A percentile compares a stretch with the other conserved stretches of the same genome.
phyloP scores from a whole-genome alignment of 1,140 invertebrate species.

The Drosophila tsacasi region DNA sequence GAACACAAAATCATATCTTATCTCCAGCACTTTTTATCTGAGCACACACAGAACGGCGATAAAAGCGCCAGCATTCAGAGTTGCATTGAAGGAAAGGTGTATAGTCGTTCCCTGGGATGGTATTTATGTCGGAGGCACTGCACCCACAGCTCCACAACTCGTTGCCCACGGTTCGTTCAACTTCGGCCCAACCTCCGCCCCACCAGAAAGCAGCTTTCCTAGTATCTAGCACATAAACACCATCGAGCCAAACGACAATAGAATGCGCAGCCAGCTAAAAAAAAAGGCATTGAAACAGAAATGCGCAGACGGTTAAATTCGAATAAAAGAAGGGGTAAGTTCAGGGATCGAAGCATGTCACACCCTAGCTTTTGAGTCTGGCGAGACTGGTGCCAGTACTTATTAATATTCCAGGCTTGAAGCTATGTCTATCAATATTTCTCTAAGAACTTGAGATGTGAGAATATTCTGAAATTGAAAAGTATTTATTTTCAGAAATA shows the following conservation, averaged over 20 bases:
- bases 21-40: conserved; percentile 41
- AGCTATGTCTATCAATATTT: neutral
- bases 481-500: neutral
- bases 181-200: conserved; percentile 28
- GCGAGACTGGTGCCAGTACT: neutral
- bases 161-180: conserved; percentile 47
- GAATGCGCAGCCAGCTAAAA: conserved; percentile 31
- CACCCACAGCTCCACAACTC: conserved; percentile 36
- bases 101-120: neutral
- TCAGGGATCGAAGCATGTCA: conserved; percentile 8
- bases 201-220: conserved; percentile 18
- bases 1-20: conserved; percentile 55
- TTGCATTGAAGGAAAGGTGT: conserved; percentile 21
- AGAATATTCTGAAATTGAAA: neutral
- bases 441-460: no score
- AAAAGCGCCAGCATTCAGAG: conserved; percentile 16
- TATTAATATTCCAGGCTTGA: neutral
- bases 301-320: conserved; percentile 43
- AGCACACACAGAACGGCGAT: conserved; percentile 30
- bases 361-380: conserved; percentile 9
- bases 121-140: conserved; percentile 24
- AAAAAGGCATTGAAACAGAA: conserved; percentile 20
- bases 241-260: conserved; percentile 53
- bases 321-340: conserved; percentile 10
- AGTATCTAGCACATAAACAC: conserved; percentile 40